These are phyloP conservation scores for Chalcis sispes DNA, from an alignment of 2,888 invertebrate species.

Conservation along the genomic window DNA sequence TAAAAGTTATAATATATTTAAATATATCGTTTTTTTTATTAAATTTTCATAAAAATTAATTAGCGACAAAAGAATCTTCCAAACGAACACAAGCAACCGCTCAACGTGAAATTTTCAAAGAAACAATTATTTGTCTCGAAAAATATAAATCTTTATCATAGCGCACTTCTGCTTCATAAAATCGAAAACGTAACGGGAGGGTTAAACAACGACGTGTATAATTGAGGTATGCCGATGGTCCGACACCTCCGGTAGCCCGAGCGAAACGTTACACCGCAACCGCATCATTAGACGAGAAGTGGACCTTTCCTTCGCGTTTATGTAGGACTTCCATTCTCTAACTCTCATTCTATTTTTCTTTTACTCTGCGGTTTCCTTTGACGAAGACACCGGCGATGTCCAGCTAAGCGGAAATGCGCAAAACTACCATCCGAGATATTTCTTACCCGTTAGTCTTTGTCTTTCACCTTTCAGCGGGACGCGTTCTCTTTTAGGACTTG, in stretches of 20 bases:
- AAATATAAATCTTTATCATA: no score
- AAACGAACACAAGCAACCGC: no score
- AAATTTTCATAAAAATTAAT: background rate
- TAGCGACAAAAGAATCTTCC: background rate
- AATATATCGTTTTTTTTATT: no score
- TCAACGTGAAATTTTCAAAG: no score
- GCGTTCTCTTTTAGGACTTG: no score
- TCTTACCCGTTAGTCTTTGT: background rate
- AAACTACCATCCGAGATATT: background rate
- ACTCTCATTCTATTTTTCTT: no score
- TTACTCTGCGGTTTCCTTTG: constrained; percentile 73
- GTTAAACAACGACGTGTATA: constrained; percentile 27
- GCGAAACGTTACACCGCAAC: constrained; percentile 58
- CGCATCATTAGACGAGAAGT: constrained; percentile 72
- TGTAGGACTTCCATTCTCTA: background rate
- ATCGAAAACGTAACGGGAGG: background rate
- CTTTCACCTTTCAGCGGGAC: background rate
- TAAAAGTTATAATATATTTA: no score
- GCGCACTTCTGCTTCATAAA: background rate
- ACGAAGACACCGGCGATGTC: constrained; percentile 62
- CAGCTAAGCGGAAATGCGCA: constrained; percentile 71
- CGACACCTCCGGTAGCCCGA: constrained; percentile 17
- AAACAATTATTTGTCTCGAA: no score
- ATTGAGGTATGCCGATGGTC: constrained; percentile 63
- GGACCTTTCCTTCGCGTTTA: constrained; percentile 65